Conservation (phyloP, 2,113 vertebrate genomes). For the Eudyptes chrysolophus region DNA sequence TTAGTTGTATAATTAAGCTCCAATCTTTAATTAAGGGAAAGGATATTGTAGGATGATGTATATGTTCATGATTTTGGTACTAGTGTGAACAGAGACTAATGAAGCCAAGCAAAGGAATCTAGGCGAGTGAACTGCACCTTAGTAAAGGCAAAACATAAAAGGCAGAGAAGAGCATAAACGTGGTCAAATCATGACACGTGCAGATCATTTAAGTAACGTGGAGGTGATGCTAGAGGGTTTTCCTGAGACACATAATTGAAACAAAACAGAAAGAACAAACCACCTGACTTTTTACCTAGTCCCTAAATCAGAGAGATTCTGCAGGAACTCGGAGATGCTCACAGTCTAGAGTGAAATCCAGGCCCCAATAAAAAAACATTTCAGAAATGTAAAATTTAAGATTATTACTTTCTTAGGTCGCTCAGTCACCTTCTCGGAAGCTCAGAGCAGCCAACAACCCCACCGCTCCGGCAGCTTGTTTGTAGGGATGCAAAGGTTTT, state of each 20-base stretch:
- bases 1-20: conserved; percentile 9
- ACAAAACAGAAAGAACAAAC: neutral
- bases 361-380: neutral
- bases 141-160: neutral
- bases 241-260: neutral
- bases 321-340: neutral
- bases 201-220: neutral
- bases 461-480: neutral
- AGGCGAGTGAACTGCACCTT: neutral
- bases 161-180: neutral
- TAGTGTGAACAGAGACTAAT: neutral
- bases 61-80: neutral
- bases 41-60: neutral
- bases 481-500: neutral
- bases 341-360: neutral
- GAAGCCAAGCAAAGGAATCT: neutral
- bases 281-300: neutral
- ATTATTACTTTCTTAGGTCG: neutral
- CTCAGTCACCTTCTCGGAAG: neutral
- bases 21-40: neutral
- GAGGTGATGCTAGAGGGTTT: neutral
- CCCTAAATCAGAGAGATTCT: neutral
- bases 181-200: neutral
- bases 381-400: neutral
- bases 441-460: neutral